A percentile compares a stretch with the other conserved stretches of the same genome.
Conservation (phyloP, 2,888 invertebrate genomes). For the Eubasilissa splendida region DNA sequence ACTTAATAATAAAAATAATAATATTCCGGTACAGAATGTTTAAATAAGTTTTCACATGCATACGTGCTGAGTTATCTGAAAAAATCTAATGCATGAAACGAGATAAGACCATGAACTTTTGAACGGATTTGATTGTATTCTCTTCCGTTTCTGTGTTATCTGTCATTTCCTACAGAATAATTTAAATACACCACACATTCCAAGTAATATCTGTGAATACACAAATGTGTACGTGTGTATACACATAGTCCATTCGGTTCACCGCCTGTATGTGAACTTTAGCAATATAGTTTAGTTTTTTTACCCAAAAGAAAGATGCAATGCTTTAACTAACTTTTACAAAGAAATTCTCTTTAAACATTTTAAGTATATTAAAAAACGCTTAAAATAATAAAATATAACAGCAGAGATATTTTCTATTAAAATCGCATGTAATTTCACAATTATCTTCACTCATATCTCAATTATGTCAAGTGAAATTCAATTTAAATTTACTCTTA, state of each 20-base stretch:
- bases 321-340: not conserved
- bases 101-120: slow-evolving; percentile 45
- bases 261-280: not conserved
- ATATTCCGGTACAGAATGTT: not conserved
- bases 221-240: not conserved
- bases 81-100: slow-evolving; percentile 24
- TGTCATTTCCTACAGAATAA: slow-evolving; percentile 20
- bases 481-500: not conserved
- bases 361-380: not conserved
- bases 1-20: not conserved
- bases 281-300: not conserved
- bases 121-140: slow-evolving; percentile 39
- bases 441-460: not conserved
- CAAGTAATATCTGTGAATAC: slow-evolving; percentile 6
- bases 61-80: slow-evolving; percentile 21
- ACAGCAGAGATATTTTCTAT: not conserved
- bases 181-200: slow-evolving; percentile 4
- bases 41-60: not conserved
- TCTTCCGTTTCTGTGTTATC: slow-evolving; percentile 25
- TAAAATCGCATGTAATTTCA: not conserved
- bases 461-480: not conserved
- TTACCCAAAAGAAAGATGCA: not conserved
- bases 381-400: not conserved
- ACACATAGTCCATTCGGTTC: not conserved
- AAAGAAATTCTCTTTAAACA: not conserved